Evolutionary conservation across 1,140 invertebrate species (phyloP).

Genomic region (Drosophila hydei): DNA sequence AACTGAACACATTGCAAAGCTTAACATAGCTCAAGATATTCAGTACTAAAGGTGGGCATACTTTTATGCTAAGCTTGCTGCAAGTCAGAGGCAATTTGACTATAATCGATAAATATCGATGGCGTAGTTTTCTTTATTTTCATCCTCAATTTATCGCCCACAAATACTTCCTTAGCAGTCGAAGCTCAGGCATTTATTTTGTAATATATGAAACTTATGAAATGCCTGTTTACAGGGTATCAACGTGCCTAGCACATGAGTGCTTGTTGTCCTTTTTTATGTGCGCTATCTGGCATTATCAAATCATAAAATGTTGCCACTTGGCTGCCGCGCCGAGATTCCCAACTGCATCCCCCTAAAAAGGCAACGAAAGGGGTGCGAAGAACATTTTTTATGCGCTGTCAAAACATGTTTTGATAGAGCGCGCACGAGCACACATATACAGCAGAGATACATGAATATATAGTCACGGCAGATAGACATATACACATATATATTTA

Average conservation of each 20-base stretch:
- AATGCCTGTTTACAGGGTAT: not conserved
- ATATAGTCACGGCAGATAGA: not conserved
- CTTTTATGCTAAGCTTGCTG: no score
- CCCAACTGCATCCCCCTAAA: constrained; percentile 53
- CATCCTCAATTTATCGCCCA: no score
- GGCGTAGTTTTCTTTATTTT: no score
- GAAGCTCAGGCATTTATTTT: no score
- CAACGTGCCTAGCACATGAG: not conserved
- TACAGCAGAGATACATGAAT: not conserved
- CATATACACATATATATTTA: not conserved
- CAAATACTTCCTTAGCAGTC: no score
- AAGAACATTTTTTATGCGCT: constrained; percentile 70
- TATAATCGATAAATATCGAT: not conserved
- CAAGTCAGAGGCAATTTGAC: no score
- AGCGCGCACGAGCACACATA: constrained; percentile 26
- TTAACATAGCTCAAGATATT: no score
- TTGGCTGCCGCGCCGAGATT: constrained; percentile 53
- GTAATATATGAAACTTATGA: no score
- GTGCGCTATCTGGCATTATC: constrained; percentile 78
- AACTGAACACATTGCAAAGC: no score
- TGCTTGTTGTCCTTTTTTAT: not conserved
- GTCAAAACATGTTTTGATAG: constrained; percentile 84
- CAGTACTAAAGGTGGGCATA: no score
- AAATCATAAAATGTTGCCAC: constrained; percentile 83
- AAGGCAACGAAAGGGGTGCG: constrained; percentile 60